Conservation (phyloP, 2,113 vertebrate species). For the Lasiurus borealis region DNA sequence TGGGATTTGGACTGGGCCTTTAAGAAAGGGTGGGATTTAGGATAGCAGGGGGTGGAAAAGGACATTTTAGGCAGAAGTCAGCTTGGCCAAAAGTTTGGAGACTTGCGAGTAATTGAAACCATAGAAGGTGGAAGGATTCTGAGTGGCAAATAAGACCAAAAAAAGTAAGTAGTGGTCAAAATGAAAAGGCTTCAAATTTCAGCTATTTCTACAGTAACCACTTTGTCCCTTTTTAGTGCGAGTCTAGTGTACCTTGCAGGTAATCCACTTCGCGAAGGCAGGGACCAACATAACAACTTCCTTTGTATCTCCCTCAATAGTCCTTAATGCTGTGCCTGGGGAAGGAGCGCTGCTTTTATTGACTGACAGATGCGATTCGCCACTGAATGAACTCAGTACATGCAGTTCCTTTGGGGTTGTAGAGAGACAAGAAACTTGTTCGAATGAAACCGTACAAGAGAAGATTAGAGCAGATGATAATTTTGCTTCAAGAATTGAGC, state of each 20-base stretch:
- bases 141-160: not conserved
- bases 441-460: not conserved
- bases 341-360: not conserved
- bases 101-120: not conserved
- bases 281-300: not conserved
- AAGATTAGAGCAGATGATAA: slow-evolving; percentile 22
- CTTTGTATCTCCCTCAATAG: not conserved
- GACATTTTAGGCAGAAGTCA: not conserved
- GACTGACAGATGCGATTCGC: not conserved
- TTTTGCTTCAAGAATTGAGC: slow-evolving; percentile 49
- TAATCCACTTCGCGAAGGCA: not conserved
- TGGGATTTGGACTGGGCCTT: not conserved
- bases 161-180: not conserved
- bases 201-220: not conserved
- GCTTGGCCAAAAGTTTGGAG: not conserved
- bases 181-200: not conserved
- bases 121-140: not conserved
- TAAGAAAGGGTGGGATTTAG: not conserved
- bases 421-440: not conserved
- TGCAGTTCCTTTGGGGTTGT: not conserved
- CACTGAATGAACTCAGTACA: not conserved
- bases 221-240: not conserved
- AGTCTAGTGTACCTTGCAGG: not conserved
- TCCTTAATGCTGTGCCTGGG: not conserved
- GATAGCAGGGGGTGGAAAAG: not conserved